Base-by-base conservation (phyloP, 2,797 vertebrate genomes). In the Cheirogaleus major region DNA sequence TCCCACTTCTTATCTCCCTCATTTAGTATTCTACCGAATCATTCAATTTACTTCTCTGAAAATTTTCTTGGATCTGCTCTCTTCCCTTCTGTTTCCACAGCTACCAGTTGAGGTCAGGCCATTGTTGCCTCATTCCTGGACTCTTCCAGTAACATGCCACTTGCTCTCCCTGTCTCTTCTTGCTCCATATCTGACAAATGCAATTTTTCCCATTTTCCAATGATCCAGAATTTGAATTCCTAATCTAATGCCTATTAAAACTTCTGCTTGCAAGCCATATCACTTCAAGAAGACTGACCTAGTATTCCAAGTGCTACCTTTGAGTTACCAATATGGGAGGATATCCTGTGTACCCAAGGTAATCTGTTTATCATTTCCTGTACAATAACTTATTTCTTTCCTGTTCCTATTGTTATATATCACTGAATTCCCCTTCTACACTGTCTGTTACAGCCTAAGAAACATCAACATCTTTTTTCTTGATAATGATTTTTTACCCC, bases 31-130 rank as follows among this genome's bases (percentile, higher is more conserved):
- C 76, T 32, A 17, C 27, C n/a, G 18, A 70, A 9, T 76, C 32
- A 72, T 67, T 23, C 48, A 79, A 1, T 32, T 48, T 15, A 57
- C 12, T 59, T 57, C 79, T 79, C 35, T 69, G 48, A 55, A 70
- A 18, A 10, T 38, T 12, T 89, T 78, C 32, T 13, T 73, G 70
- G 35, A 27, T 72, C 59, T 76, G 20, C 38, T 78, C 4, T 82
- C 27, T 23, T 72, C 61, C 84, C 84, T 85, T 95, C 95, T 91
- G 91, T 97, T 93, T 95, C 93, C 92, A 45, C 27, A 90, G 96
- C 80, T 94, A 55, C 85, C 65, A 57, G 12, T 59, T 57, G 78
- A 7, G 27, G 45, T 23, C 72, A 59, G 72, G 72, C 91, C 67
- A 88, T 89, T 97, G 91, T 97, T 75, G 67, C 78, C 61, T 75